Evolutionary conservation across 2,113 vertebrate genomes (phyloP), one percentile per base, ranked within the genome.

Genomic region (Eretmochelys imbricata): DNA sequence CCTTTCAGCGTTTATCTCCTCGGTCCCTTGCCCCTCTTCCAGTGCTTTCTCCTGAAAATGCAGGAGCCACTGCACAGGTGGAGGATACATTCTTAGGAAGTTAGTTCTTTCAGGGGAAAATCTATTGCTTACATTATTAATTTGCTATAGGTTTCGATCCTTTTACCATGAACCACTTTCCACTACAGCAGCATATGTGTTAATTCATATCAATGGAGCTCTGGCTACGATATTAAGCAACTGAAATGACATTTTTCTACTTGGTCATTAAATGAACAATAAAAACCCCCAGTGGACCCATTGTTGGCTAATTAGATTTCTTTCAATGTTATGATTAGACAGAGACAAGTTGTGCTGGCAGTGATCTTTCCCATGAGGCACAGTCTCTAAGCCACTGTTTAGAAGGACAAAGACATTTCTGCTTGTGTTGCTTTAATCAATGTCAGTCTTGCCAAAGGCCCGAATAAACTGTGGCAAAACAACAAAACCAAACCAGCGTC

Each of bases 341-440:
- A 85, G 54, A 90, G 90, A 46, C 59, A 87, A 94, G 76, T 94
- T 79, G 82, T 94, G 91, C 95, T 94, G 89, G 49, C 91, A 85
- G 87, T 76, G 80, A 91, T 93, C 86, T 75, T 91, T 57, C 31
- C 95, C 49, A 38, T 78, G 85, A 89, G 89, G 92, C 72, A 75
- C 75, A 95, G 80, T 4, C 54, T 91, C 54, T 91, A 75, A 85
- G 88, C 49, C 65, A 82, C 42, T 85, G 85, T 93, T 75, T 62
- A 95, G 31, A 89, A 84, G 95, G 91, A 93, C 54, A 85, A 95
- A 94, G 88, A 88, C 86, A 89, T 96, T 97, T 96, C 81, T 93
- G 48, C 81, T 96, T 54, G 31, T 94, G 82, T 95, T 97, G 95
- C 93, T 89, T 84, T 95, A 95, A 97, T 96, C 85, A 93, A 91